A percentile compares a stretch with the other conserved stretches of the same genome.
Conservation (phyloP, 2,888 invertebrate species). For the Macroteleia sp. region DNA sequence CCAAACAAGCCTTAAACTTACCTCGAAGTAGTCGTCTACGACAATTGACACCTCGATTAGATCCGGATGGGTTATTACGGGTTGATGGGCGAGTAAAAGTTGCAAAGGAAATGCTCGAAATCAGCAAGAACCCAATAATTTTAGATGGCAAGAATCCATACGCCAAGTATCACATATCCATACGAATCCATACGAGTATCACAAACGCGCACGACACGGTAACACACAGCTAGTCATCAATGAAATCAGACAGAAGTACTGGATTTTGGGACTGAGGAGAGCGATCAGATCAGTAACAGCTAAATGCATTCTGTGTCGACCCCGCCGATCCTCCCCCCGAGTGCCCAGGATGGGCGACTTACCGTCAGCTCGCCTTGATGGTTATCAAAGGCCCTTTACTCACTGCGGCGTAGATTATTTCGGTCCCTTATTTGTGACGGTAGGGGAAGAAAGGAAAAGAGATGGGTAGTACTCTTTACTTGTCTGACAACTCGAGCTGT, state of each 20-base stretch:
- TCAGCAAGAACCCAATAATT: background rate
- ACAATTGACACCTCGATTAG: background rate
- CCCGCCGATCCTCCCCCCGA: background rate
- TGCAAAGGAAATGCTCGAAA: too few relatives aligned
- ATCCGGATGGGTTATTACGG: background rate
- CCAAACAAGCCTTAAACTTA: background rate
- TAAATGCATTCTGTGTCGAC: background rate
- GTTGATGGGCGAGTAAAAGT: too few relatives aligned
- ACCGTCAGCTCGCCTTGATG: background rate
- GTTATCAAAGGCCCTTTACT: background rate
- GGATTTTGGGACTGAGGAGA: too few relatives aligned
- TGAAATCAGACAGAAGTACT: too few relatives aligned
- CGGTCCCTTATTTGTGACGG: background rate
- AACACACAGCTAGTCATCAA: too few relatives aligned
- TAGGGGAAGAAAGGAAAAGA: background rate
- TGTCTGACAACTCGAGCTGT: background rate
- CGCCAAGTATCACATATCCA: background rate
- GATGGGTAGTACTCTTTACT: background rate
- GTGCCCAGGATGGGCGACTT: background rate
- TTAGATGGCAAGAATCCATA: background rate
- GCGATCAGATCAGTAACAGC: background rate
- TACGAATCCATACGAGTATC: too few relatives aligned
- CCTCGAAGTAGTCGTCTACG: background rate
- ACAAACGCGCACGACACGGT: too few relatives aligned
- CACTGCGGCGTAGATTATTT: background rate